Evolutionary conservation across 2,113 vertebrate species (phyloP), one percentile per base, ranked within the genome.

Genomic region (Cavia porcellus): DNA sequence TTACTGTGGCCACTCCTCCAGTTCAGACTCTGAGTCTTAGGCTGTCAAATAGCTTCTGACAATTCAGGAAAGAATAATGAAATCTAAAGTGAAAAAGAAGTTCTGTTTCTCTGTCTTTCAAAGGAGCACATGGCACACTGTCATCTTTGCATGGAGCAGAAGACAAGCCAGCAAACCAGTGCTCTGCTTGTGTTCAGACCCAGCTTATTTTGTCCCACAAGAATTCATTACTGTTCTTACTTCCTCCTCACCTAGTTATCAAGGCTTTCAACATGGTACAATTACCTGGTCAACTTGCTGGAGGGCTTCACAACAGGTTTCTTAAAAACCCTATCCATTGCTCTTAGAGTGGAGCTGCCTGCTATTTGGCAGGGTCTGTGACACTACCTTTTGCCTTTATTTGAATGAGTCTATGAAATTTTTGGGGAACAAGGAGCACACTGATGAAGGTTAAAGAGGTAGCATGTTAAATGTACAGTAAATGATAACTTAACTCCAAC

Each of bases 401-500:
- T 89, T 95, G 32, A 94, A 52, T 32, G 22, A 12, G 10, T 93
- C 68, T 86, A 64, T 91, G 80, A 89, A 57, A 88, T 38, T 94
- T 92, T 82, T 72, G 64, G 24, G 92, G 66, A 94, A 84, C 61
- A 92, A 92, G 74, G 45, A 93, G 38, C 32, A 87, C 66, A 64
- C 0, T 45, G 72, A 42, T 9, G 68, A 94, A 92, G 45, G 52
- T 83, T 96, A 95, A 97, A 96, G 62, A 90, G 5, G 70, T 50
- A 89, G n/a, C 85, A 22, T 61, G 8, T 92, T 88, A 92, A 87
- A 96, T 68, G 47, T 85, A 72, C 3, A 74, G 52, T 30, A 97
- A 97, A 92, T 90, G 81, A 96, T 96, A 96, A 91, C 72, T 90
- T 77, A 95, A 96, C 85, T 96, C 75, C 35, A 84, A 83, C 79